Base-by-base conservation (phyloP, 1,140 invertebrate species). In the Sipha flava region DNA sequence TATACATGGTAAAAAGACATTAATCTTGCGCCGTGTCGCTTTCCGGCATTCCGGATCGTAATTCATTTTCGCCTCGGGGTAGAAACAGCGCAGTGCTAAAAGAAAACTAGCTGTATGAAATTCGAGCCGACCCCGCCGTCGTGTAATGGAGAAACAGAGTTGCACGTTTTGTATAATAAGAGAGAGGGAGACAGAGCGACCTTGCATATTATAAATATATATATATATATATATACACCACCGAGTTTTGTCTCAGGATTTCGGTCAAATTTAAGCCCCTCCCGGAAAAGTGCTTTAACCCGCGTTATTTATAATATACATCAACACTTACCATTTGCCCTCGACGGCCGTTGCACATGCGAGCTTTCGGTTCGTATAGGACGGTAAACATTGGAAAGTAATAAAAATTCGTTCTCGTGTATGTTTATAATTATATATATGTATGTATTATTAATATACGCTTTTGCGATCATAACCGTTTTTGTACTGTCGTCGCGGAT, bases 11-110 rank as follows among this genome's bases (percentile, higher is more conserved):
- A 26, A 59, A 59, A 52, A 18, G 47, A 37, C 73, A 77, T 77
- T 77, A 77, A 77, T 77, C 73, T 77, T 59, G 12, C 34, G 73
- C 52, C 73, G 73, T 59, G 73, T 77, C 73, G 73, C 73, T 77
- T 77, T 77, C 73, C 73, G 73, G 73, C 73, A 77, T 77, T 59
- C 52, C 73, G 52, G 73, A 59, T 59, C 73, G 73, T 77, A 77
- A 77, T 77, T 77, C 73, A 77, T 77, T 77, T 77, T 77, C 34
- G 73, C 73, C 52, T 77, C 52, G 9, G 47, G 31, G 40, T 29
- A 70, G 12, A 3, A 45, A 23, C 66, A 26, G 34, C 29, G 26
- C 37, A 16, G 62, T 14, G 64, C 66, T 70, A 70, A 70, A 70
- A 70, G 66, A 70, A 70, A 70, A 70, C 66, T 47, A 29, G 66